Evolutionary conservation across 2,797 vertebrate species (phyloP).

Genomic region (Sebastiscus albofasciatus): DNA sequence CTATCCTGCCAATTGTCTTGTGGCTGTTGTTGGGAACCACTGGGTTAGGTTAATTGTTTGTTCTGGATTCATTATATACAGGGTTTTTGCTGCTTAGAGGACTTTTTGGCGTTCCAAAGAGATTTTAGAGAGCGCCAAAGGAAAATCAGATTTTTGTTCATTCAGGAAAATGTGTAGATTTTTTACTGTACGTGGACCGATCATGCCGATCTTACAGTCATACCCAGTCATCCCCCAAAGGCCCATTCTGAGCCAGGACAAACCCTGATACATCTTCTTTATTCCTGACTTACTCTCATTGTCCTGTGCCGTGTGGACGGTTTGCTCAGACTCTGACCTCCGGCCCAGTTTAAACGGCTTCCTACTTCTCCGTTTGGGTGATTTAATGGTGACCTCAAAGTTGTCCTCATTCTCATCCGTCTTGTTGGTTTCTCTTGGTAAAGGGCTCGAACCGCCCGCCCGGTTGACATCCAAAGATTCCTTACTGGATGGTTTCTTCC

Average conservation of each 20-base stretch:
- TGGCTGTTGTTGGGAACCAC: background rate
- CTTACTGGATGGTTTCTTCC: conserved; percentile 21
- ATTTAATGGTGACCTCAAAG: conserved; percentile 8
- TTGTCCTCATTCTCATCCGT: conserved; percentile 37
- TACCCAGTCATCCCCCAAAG: too few relatives aligned
- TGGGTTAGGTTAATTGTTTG: background rate
- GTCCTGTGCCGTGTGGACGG: conserved; percentile 34
- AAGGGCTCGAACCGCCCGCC: background rate
- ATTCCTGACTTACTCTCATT: conserved; percentile 62
- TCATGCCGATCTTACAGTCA: too few relatives aligned
- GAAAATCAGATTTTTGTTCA: too few relatives aligned
- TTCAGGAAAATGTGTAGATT: too few relatives aligned
- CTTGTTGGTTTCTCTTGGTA: background rate
- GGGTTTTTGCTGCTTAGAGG: too few relatives aligned
- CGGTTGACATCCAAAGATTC: background rate
- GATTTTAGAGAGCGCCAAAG: too few relatives aligned
- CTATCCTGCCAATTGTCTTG: background rate
- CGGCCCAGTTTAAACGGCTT: background rate
- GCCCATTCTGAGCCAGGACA: too few relatives aligned
- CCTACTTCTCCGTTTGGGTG: conserved; percentile 35
- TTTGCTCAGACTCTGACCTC: conserved; percentile 45
- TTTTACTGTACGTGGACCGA: too few relatives aligned
- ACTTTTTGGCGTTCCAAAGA: too few relatives aligned
- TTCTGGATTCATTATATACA: background rate
- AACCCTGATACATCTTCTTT: background rate